Evolutionary conservation across 1,140 invertebrate species (phyloP).

Genomic region (Temnothorax nylanderi): DNA sequence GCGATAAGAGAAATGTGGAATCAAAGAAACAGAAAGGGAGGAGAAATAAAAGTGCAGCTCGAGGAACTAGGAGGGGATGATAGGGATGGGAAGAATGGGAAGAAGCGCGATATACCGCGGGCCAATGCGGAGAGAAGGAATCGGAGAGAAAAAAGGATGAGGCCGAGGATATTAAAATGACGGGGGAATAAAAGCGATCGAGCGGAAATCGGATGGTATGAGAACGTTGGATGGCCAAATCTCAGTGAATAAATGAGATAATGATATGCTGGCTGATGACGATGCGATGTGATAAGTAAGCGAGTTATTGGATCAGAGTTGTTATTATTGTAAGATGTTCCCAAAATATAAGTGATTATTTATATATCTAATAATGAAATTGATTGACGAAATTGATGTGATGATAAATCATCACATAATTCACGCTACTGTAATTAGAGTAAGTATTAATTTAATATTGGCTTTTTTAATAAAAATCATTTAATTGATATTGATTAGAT

Average conservation of each 20-base stretch:
- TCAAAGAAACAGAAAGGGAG: slow-evolving; percentile 48
- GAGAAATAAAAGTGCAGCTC: slow-evolving; percentile 39
- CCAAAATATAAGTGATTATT: slow-evolving; percentile 23
- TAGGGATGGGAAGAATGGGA: neutral
- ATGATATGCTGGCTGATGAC: slow-evolving; percentile 38
- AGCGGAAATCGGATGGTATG: slow-evolving; percentile 33
- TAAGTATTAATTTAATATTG: neutral
- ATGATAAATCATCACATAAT: neutral
- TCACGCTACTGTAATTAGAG: neutral
- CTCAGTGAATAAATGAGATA: slow-evolving; percentile 32
- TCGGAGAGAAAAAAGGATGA: slow-evolving; percentile 16
- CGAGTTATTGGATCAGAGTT: slow-evolving; percentile 29
- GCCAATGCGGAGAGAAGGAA: neutral
- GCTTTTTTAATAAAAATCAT: neutral
- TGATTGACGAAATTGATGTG: neutral
- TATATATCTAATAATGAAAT: slow-evolving; percentile 15
- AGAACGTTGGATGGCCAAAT: neutral
- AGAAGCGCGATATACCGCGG: slow-evolving; percentile 16
- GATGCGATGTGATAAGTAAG: slow-evolving; percentile 44
- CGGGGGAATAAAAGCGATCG: slow-evolving; percentile 36
- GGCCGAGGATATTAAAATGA: slow-evolving; percentile 30
- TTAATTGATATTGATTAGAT: neutral
- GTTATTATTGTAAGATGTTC: slow-evolving; percentile 29
- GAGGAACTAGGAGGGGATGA: neutral
- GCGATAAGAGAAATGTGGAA: slow-evolving; percentile 48